A percentile compares a stretch with the other conserved stretches of the same genome.
Evolutionary conservation across 1,140 invertebrate species (phyloP).

Genomic region (Drosophila cardini): DNA sequence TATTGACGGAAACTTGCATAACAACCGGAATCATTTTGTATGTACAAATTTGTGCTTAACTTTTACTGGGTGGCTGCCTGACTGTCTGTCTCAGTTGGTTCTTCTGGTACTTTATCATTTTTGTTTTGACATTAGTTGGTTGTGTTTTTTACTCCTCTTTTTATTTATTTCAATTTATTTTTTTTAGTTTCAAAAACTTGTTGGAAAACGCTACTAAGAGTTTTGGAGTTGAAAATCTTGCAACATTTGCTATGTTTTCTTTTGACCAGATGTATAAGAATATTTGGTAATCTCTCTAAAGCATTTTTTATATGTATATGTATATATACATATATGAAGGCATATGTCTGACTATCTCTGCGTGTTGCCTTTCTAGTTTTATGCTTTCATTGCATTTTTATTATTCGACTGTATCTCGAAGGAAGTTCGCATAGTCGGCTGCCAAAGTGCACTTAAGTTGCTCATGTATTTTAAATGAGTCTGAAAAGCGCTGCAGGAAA

Average conservation of each 20-base stretch:
- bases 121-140: slow-evolving; percentile 51
- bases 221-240: slow-evolving; percentile 52
- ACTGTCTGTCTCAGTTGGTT: slow-evolving; percentile 7
- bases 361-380: slow-evolving; percentile 73
- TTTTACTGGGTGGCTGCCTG: slow-evolving; percentile 30
- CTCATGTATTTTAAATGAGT: slow-evolving; percentile 84
- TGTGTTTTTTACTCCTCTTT: too few species aligned
- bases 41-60: slow-evolving; percentile 79
- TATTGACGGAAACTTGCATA: slow-evolving; percentile 65
- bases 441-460: slow-evolving; percentile 84
- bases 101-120: slow-evolving; percentile 55
- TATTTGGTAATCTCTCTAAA: slow-evolving; percentile 36
- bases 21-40: slow-evolving; percentile 81
- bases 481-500: slow-evolving; percentile 80
- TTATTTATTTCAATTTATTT: slow-evolving; percentile 36
- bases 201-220: slow-evolving; percentile 40
- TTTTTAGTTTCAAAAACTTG: background rate
- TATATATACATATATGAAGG: background rate
- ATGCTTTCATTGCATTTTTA: slow-evolving; percentile 81
- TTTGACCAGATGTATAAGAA: slow-evolving; percentile 7
- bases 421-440: slow-evolving; percentile 73
- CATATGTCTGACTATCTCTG: slow-evolving; percentile 42
- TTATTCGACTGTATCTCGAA: slow-evolving; percentile 72
- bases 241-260: slow-evolving; percentile 42
- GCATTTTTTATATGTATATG: slow-evolving; percentile 34